phyloP scores from a whole-genome alignment of 1,140 invertebrate genomes.

The Drosophila burlai region DNA sequence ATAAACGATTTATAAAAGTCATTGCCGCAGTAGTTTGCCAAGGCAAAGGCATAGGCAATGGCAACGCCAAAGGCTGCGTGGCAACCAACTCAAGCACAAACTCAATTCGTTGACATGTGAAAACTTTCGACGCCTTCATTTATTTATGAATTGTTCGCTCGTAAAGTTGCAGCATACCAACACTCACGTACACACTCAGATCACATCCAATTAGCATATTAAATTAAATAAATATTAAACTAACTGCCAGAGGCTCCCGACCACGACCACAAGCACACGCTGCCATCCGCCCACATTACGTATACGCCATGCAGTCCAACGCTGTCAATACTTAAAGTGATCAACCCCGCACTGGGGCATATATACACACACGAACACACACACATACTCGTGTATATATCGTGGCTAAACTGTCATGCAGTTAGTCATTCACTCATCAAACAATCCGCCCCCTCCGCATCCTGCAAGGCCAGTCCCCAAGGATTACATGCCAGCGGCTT shows the following conservation, averaged over 20 bases:
- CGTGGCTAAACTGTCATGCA: slow-evolving; percentile 67
- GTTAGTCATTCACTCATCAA: slow-evolving; percentile 82
- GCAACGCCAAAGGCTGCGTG: not conserved
- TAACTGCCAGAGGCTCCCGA: slow-evolving; percentile 63
- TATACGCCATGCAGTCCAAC: slow-evolving; percentile 63
- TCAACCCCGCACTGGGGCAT: slow-evolving; percentile 52
- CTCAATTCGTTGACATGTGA: slow-evolving; percentile 73
- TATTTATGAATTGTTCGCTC: slow-evolving; percentile 81
- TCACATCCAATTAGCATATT: slow-evolving; percentile 84
- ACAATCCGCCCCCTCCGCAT: slow-evolving; percentile 35
- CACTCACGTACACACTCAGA: slow-evolving; percentile 50
- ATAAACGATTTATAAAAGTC: slow-evolving; percentile 79
- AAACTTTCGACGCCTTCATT: slow-evolving; percentile 73
- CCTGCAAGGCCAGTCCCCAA: slow-evolving; percentile 45
- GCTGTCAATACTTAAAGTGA: slow-evolving; percentile 80
- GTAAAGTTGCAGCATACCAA: slow-evolving; percentile 64
- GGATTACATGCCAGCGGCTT: slow-evolving; percentile 75
- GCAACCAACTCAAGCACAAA: slow-evolving; percentile 59
- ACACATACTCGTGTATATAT: slow-evolving; percentile 8
- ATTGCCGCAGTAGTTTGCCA: slow-evolving; percentile 42
- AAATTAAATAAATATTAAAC: slow-evolving; percentile 85
- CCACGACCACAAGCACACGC: slow-evolving; percentile 22
- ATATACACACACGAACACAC: slow-evolving; percentile 6
- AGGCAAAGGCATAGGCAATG: slow-evolving; percentile 13
- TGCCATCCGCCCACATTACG: slow-evolving; percentile 32